Evolutionary conservation across 1,140 invertebrate species (phyloP).

Genomic region (Xylocopa sonorina): DNA sequence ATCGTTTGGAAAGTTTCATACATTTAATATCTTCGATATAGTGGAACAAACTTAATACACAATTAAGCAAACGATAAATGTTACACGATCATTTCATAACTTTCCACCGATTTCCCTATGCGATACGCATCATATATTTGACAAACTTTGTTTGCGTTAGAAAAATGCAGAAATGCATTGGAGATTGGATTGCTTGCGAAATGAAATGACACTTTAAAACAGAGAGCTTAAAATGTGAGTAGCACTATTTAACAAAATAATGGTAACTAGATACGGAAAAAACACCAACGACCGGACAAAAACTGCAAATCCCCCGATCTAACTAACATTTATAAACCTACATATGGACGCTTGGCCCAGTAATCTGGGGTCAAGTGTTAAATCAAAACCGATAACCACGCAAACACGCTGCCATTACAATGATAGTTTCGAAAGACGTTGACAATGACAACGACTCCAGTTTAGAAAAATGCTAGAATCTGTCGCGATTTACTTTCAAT

Average conservation of each 20-base stretch:
- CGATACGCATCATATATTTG: not conserved
- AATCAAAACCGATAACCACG: conserved; percentile 71
- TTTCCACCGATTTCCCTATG: no score
- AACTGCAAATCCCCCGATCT: conserved; percentile 63
- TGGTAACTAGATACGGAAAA: conserved; percentile 39
- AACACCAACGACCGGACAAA: conserved; percentile 43
- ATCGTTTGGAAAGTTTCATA: no score
- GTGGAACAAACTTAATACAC: no score
- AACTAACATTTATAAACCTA: conserved; percentile 68
- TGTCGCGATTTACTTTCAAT: not conserved
- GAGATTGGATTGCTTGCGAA: not conserved
- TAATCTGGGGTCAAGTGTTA: conserved; percentile 76
- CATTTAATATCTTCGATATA: no score
- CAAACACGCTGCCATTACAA: not conserved
- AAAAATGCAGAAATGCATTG: no score
- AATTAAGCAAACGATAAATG: no score
- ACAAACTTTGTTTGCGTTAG: no score
- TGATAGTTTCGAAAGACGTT: not conserved
- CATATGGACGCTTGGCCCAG: conserved; percentile 64
- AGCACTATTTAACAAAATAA: conserved; percentile 17
- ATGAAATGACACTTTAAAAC: not conserved
- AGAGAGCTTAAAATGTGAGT: not conserved
- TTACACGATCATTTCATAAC: no score
- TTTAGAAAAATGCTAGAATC: not conserved
- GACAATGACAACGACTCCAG: not conserved